Evolutionary conservation across 2,888 invertebrate species (phyloP), one percentile per base, ranked within the genome.

Genomic region (Caradrina clavipalpis): DNA sequence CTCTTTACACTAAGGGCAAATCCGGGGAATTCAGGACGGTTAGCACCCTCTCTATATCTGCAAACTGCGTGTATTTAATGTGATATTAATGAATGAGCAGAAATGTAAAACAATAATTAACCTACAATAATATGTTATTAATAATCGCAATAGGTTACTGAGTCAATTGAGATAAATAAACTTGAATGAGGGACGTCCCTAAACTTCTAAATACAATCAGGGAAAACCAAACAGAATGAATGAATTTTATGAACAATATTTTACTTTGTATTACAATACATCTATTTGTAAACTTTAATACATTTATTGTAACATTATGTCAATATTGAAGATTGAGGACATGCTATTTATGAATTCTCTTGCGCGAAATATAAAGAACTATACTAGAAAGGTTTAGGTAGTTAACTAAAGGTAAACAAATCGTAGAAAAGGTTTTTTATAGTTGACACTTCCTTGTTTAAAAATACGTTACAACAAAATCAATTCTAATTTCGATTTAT

Each of bases 211-310:
- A 19, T 11, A 57, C 31, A 53, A 35, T 51, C n/a, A 21, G 58
- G 58, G 22, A 39, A 76, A 61, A 65, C 42, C 63, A 31, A n/a
- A 42, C 13, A 5, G 26, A 47, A 47, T 51, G n/a, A 66, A 67
- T 56, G 10, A 39, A 72, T 13, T 26, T 47, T 15, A 56, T 1
- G 17, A 6, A 42, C 39, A 39, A 39, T 39, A 39, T 39, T 35
- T 39, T 39, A 39, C 39, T 39, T 11, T 2, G 11, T 11, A 35
- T 8, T 1, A 35, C 35, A 35, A 35, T 35, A 13, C 11, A 39
- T 39, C 39, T 11, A 39, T 39, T 35, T 35, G 13, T 39, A 39
- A 26, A 17, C n/a, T 22, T 15, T 19, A 64, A 35, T 45, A 17
- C n/a, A 35, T n/a, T 19, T 39, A 45, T 17, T 15, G 6, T 17